phyloP scores from a whole-genome alignment of 2,113 vertebrate species.

The Pleuronectes platessa region DNA sequence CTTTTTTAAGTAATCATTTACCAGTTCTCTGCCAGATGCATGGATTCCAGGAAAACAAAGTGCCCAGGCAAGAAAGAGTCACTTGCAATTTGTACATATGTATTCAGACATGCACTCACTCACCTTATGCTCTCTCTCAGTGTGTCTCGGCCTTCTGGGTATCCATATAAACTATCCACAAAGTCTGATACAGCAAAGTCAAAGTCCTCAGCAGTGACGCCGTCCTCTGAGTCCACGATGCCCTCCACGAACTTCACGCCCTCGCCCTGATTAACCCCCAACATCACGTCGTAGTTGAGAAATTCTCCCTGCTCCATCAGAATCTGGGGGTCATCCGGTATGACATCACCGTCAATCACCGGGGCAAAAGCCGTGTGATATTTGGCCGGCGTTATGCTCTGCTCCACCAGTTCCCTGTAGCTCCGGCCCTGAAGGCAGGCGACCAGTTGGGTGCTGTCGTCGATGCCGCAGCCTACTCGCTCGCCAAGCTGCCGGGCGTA shows the following conservation, averaged over 20 bases:
- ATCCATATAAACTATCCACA: conserved; percentile 95
- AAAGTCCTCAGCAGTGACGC: conserved; percentile 92
- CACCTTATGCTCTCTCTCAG: conserved; percentile 92
- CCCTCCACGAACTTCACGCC: conserved; percentile 95
- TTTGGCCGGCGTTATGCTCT: conserved; percentile 90
- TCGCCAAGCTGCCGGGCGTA: conserved; percentile 93
- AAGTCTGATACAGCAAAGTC: conserved; percentile 96
- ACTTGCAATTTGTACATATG: not conserved
- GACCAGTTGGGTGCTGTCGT: conserved; percentile 92
- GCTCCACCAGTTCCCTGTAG: conserved; percentile 93
- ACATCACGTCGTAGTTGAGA: conserved; percentile 98
- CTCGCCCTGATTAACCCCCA: conserved; percentile 97
- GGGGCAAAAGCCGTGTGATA: conserved; percentile 99
- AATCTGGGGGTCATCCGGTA: conserved; percentile 98
- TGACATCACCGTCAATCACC: conserved; percentile 96
- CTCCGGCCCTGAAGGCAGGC: conserved; percentile 92
- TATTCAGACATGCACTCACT: conserved; percentile 15
- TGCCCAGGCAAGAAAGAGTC: no score
- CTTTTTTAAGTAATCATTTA: no score
- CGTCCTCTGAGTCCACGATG: conserved; percentile 93
- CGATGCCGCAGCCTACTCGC: conserved; percentile 94
- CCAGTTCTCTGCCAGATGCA: no score
- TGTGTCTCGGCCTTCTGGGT: conserved; percentile 92
- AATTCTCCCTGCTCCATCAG: conserved; percentile 99
- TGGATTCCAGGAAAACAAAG: no score